Base-by-base conservation (phyloP, 2,797 vertebrate species). In the Spinus olivaceus region DNA sequence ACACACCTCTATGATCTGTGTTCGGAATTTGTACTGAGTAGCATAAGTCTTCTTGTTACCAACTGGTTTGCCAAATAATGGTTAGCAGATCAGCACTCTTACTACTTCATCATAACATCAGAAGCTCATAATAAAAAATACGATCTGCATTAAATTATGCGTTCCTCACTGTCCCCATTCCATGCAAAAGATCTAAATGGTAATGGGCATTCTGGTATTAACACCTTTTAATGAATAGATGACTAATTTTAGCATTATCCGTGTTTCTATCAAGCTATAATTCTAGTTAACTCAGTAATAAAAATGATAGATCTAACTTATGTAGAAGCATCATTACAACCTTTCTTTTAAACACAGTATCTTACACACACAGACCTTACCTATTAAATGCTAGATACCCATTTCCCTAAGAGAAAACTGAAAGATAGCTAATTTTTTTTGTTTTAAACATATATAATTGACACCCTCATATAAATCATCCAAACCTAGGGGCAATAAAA, bases 221-320 rank as follows among this genome's bases (percentile, higher is more conserved):
- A 93, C 47, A n/a, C 9, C 46, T 86, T 90, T 92, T 83, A 92
- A 84, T 89, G 70, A 96, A 80, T 25, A 83, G 33, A 84, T 81
- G 5, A 90, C 74, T 81, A 89, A 93, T 90, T 96, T 94, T 66
- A 92, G 46, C 39, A 88, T 91, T 83, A 86, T 46, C 74, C 6
- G 0, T 88, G 57, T 71, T 95, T 92, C 57, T 63, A 86, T 83
- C 10, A 70, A 91, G 83, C 32, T 71, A 21, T 70, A 92, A 86
- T 89, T 90, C 74, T 85, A 70, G 23, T 92, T 92, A 95, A 79
- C 50, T 93, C 47, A 67, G 35, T 81, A 90, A 84, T 89, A 97
- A 95, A 96, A 96, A 70, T 73, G 10, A 90, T 69, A 80, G 35
- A 66, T 91, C 47, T 81, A 93, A 90, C 24, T 41, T 54, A 94